Percentiles rank a stretch among this genome's conserved stretches.
These are phyloP conservation scores for Entomobrya multifasciata DNA, from an alignment of 2,888 invertebrate genomes.

Conservation along the genomic window DNA sequence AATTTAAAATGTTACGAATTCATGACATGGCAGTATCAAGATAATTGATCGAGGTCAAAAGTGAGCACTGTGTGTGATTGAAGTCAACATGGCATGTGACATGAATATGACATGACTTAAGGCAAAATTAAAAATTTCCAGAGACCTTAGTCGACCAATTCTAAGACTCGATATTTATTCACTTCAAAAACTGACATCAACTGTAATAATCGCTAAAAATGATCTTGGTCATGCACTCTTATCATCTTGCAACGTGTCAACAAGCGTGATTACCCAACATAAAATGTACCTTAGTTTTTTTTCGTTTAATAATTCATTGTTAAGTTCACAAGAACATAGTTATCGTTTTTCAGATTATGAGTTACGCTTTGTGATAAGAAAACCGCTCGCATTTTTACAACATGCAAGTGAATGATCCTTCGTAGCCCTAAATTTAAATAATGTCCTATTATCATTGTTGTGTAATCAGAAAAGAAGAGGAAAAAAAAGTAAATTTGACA, in stretches of 20 bases:
- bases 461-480: background rate
- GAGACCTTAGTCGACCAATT: background rate
- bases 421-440: background rate
- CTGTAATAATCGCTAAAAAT: too few relatives aligned
- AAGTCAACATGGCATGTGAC: conserved; percentile 41
- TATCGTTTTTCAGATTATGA: too few relatives aligned
- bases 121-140: conserved; percentile 32
- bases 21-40: conserved; percentile 7
- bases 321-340: too few relatives aligned
- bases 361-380: too few relatives aligned
- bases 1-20: too few relatives aligned
- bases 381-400: background rate
- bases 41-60: conserved; percentile 53
- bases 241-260: too few relatives aligned
- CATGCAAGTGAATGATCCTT: background rate
- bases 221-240: too few relatives aligned
- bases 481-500: conserved; percentile 32
- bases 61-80: background rate
- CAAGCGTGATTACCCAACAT: too few relatives aligned
- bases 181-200: too few relatives aligned
- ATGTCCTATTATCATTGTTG: conserved; percentile 6
- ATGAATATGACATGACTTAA: conserved; percentile 59
- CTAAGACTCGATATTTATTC: too few relatives aligned
- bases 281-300: too few relatives aligned
- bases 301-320: background rate